phyloP scores from a whole-genome alignment of 2,888 invertebrate species.

The Diaprepes abbreviatus region DNA sequence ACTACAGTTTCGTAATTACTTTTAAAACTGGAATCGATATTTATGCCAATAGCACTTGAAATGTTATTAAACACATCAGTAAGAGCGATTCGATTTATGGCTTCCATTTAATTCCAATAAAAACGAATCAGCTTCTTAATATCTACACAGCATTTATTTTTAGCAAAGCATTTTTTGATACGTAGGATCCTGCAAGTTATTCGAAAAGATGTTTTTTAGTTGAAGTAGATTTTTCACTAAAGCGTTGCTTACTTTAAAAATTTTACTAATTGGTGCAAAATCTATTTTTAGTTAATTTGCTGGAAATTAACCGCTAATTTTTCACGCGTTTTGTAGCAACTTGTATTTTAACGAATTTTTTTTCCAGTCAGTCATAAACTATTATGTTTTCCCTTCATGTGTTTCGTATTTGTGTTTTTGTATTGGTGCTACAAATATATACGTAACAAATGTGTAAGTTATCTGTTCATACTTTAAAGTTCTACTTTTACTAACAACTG shows the following conservation, averaged over 20 bases:
- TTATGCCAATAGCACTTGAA: slow-evolving; percentile 17
- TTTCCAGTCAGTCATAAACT: background rate
- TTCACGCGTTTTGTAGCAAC: slow-evolving; percentile 9
- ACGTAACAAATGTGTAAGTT: slow-evolving; percentile 23
- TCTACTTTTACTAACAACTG: too few relatives aligned
- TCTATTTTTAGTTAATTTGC: slow-evolving; percentile 38
- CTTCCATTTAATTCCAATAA: slow-evolving; percentile 4
- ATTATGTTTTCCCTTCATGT: slow-evolving; percentile 6
- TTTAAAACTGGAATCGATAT: background rate
- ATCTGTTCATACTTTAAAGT: too few relatives aligned
- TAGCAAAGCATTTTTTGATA: slow-evolving; percentile 22
- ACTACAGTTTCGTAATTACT: background rate
- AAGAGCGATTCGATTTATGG: slow-evolving; percentile 12
- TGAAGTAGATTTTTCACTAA: slow-evolving; percentile 31
- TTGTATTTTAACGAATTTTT: background rate
- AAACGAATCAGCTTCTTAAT: background rate
- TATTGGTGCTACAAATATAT: slow-evolving; percentile 9
- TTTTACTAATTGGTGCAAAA: slow-evolving; percentile 31
- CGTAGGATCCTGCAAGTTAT: slow-evolving; percentile 14
- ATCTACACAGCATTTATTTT: background rate
- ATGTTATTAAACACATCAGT: slow-evolving; percentile 5
- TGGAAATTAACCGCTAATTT: slow-evolving; percentile 5
- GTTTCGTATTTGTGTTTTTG: slow-evolving; percentile 6
- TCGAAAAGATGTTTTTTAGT: slow-evolving; percentile 24
- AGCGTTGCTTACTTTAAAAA: slow-evolving; percentile 15